Percentiles rank a stretch among this genome's conserved stretches.
Conservation (phyloP, 2,888 invertebrate genomes). For the Lissonota sp. region DNA sequence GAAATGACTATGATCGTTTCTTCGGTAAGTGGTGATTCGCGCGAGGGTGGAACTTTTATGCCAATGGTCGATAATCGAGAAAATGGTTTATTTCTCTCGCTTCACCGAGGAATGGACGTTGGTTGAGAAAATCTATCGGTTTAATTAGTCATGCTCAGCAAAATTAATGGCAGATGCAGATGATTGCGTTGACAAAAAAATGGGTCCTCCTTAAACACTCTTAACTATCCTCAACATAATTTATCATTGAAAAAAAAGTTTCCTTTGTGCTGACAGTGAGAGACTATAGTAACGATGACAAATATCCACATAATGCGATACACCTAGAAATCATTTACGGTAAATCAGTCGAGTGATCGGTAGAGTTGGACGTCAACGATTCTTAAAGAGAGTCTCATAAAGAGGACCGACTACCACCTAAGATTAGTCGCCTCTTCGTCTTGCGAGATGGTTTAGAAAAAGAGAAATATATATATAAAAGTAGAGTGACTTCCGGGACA, state of each 20-base stretch:
- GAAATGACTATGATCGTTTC: constrained; percentile 55
- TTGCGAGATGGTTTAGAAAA: constrained; percentile 39
- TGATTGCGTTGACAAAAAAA: too few relatives aligned
- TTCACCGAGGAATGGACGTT: too few relatives aligned
- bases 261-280: too few relatives aligned
- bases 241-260: too few relatives aligned
- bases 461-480: constrained; percentile 15
- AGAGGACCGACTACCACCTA: constrained; percentile 30
- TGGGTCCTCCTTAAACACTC: too few relatives aligned
- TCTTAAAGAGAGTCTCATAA: constrained; percentile 35
- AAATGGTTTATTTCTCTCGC: not conserved
- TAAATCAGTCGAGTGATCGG: constrained; percentile 36
- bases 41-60: constrained; percentile 29
- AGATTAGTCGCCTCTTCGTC: constrained; percentile 47
- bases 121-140: too few relatives aligned
- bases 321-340: constrained; percentile 17
- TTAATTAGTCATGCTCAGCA: too few relatives aligned
- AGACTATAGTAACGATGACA: too few relatives aligned
- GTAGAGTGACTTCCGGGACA: constrained; percentile 59
- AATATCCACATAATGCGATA: too few relatives aligned
- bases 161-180: too few relatives aligned
- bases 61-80: not conserved
- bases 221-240: too few relatives aligned
- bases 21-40: constrained; percentile 43
- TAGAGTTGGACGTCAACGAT: constrained; percentile 40